Conservation (phyloP, 35 echinoderm and acorn worm species). For the Chiridota heheva region DNA sequence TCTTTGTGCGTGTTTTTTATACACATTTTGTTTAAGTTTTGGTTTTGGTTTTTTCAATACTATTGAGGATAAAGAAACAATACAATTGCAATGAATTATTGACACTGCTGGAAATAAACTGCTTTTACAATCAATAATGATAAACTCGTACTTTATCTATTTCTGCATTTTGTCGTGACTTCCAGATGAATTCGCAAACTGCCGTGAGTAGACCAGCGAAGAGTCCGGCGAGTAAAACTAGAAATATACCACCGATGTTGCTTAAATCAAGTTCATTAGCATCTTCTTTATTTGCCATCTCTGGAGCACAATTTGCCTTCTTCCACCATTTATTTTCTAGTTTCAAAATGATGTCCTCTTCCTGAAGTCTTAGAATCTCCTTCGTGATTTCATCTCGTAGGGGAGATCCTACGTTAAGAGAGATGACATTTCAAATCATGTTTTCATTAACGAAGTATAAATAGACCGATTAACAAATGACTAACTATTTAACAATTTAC, state of each 20-base stretch:
- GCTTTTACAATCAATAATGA: too few relatives aligned
- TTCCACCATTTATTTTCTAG: constrained; percentile 96
- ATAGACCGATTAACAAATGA: too few relatives aligned
- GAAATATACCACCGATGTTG: constrained; percentile 98
- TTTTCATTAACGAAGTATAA: too few relatives aligned
- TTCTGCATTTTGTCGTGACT: constrained; percentile 96
- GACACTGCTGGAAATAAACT: too few relatives aligned
- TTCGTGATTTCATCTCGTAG: constrained; percentile 89
- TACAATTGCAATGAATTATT: too few relatives aligned
- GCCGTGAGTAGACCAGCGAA: constrained; percentile 80
- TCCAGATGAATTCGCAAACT: constrained; percentile 96
- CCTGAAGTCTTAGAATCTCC: constrained; percentile 80
- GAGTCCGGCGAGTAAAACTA: constrained; percentile 85
- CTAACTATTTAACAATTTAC: too few relatives aligned
- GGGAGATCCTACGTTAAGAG: constrained; percentile 50
- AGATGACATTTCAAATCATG: too few relatives aligned
- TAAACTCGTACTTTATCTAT: constrained; percentile 96
- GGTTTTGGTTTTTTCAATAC: too few relatives aligned
- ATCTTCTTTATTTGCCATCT: constrained; percentile 68
- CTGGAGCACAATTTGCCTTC: constrained; percentile 63
- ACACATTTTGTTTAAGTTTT: too few relatives aligned
- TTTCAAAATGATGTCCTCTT: constrained; percentile 69
- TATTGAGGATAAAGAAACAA: too few relatives aligned
- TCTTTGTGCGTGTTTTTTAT: too few relatives aligned
- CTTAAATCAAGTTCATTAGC: constrained; percentile 87